Evolutionary conservation across 2,113 vertebrate genomes (phyloP), one percentile per base, ranked within the genome.

Genomic region (Nyctereutes procyonoides): DNA sequence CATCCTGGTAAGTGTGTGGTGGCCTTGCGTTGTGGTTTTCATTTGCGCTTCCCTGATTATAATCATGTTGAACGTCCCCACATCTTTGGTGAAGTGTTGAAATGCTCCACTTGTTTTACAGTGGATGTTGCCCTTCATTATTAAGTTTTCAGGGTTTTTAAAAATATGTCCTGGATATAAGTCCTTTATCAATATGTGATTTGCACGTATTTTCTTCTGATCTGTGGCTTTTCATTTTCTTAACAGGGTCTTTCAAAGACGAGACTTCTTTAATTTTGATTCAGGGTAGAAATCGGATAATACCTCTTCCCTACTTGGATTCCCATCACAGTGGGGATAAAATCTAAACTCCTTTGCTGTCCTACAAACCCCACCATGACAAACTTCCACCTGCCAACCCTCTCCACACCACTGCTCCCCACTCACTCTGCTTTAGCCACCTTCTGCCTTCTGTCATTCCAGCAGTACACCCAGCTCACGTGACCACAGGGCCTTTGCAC

Each of bases 1-100:
- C 11, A 10, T 26, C 28, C 63, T 7, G 1, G 16, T 6, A 17
- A 17, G 22, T 1, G 1, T 5, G 0, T 0, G 8, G 17, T 4
- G 8, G 11, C 3, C 2, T 16, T 12, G 0, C 0, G 0, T 11
- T 1, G 12, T 9, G 20, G 24, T 30, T 43, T 55, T 32, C 53
- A 0, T 56, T 4, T 32, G 58, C 8, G 8, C 15, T 16, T 87
- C 55, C 43, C 80, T 60, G 7, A 3, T 32, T 60, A 56, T 14
- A 16, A 32, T 13, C 28, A 22, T 2, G 3, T 11, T 26, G 51
- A 60, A 26, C 26, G 20, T 20, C 53, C 43, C 4, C 8, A 0
- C 26, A 16, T 22, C 53, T 51, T 26, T 20, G 53, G 77, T 12
- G 22, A 90, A 63, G 26, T 10, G 38, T 2, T 16, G 4, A 73